Percentiles rank a stretch among this genome's conserved stretches.
Evolutionary conservation across 2,797 vertebrate genomes (phyloP).

Genomic region (Vireo griseus): DNA sequence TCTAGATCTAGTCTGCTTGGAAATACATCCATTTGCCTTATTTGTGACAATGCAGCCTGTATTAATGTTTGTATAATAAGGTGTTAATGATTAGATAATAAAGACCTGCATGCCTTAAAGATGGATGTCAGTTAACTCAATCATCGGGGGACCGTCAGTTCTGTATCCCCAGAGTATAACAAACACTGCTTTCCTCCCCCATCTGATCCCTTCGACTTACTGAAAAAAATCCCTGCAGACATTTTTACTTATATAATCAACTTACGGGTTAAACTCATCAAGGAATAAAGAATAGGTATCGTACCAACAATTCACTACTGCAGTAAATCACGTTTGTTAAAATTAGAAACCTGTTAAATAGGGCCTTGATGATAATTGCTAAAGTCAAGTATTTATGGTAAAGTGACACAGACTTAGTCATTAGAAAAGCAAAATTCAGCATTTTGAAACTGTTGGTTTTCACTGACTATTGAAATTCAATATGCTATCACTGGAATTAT

Average conservation of each 20-base stretch:
- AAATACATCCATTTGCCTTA: neutral
- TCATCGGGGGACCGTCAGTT: neutral
- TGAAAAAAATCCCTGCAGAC: neutral
- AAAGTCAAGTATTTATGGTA: conserved; percentile 12
- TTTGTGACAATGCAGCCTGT: neutral
- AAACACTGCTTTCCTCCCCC: neutral
- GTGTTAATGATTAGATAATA: neutral
- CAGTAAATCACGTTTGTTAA: conserved; percentile 25
- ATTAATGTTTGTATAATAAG: neutral
- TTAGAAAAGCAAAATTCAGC: conserved; percentile 38
- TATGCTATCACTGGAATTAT: conserved; percentile 42
- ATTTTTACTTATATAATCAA: conserved; percentile 42
- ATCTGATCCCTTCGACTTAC: neutral
- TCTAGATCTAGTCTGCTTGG: neutral
- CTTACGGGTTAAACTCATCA: conserved; percentile 53
- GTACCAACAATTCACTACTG: neutral
- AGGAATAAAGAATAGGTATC: conserved; percentile 28
- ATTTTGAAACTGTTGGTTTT: conserved; percentile 4
- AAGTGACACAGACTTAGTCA: conserved; percentile 9
- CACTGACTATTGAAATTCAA: conserved; percentile 35
- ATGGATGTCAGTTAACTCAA: neutral
- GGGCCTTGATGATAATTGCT: conserved; percentile 29
- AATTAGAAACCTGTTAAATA: conserved; percentile 32
- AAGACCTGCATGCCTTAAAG: neutral
- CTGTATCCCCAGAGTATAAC: neutral